Evolutionary conservation across 2,888 invertebrate genomes (phyloP).

Genomic region (Cantharis rustica): DNA sequence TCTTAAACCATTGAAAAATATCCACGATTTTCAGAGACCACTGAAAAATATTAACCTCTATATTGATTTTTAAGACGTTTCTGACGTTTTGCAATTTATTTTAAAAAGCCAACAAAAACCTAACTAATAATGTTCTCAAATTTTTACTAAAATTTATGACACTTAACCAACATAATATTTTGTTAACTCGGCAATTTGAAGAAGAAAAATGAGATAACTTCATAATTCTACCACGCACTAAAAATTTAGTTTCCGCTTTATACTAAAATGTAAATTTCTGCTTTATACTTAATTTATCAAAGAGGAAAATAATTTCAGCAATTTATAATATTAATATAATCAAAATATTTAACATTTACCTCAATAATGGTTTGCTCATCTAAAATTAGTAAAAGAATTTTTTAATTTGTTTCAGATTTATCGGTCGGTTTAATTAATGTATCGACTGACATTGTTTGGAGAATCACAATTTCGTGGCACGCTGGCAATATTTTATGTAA

Average conservation of each 20-base stretch:
- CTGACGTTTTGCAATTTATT: background rate
- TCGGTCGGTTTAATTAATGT: slow-evolving; percentile 88
- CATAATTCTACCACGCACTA: background rate
- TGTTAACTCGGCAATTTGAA: background rate
- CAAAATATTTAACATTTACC: background rate
- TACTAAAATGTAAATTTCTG: background rate
- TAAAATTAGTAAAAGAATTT: background rate
- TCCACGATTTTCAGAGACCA: background rate
- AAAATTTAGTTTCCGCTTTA: background rate
- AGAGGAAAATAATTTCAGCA: background rate
- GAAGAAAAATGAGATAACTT: background rate
- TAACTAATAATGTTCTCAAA: background rate
- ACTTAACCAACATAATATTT: background rate
- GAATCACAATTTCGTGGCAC: slow-evolving; percentile 86
- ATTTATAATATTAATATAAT: background rate
- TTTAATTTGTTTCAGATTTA: slow-evolving; percentile 68
- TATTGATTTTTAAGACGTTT: background rate
- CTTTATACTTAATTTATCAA: background rate
- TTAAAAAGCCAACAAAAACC: background rate
- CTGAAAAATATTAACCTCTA: background rate
- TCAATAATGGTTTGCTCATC: background rate
- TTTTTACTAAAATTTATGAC: background rate
- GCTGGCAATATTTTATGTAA: slow-evolving; percentile 90
- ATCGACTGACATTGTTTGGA: slow-evolving; percentile 87
- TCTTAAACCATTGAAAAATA: background rate